These are phyloP conservation scores for Pipra filicauda DNA, from an alignment of 2,113 vertebrate genomes.

Conservation along the genomic window DNA sequence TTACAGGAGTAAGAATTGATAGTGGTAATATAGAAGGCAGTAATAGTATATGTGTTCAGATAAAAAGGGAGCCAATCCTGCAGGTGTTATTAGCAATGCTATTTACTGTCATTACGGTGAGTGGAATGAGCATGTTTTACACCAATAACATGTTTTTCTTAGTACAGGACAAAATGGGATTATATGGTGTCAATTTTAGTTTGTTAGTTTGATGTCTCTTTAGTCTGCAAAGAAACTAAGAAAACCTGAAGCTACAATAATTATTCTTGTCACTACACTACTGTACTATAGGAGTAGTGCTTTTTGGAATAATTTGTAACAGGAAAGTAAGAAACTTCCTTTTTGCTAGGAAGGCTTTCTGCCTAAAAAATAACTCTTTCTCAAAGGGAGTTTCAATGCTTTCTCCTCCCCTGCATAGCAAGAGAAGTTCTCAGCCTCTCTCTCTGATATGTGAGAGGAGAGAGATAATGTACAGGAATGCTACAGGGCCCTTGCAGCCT, in stretches of 20 bases:
- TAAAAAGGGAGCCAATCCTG: neutral
- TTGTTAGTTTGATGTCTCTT: neutral
- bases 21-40: neutral
- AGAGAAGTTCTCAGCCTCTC: no score
- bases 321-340: no score
- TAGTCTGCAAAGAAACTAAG: neutral
- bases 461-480: no score
- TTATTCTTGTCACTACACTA: neutral
- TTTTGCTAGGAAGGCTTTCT: no score
- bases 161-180: neutral
- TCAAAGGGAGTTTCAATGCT: no score
- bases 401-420: no score
- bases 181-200: neutral
- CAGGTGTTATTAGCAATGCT: neutral
- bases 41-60: neutral
- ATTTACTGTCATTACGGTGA: neutral
- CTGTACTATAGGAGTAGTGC: neutral
- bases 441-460: no score
- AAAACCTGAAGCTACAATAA: neutral
- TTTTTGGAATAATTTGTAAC: no score
- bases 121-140: neutral
- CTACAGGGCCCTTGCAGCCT: no score
- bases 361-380: no score
- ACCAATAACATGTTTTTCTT: neutral
- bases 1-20: neutral